Evolutionary conservation across 2,113 vertebrate genomes (phyloP), one percentile per base, ranked within the genome.

Genomic region (Eurypyga helias): DNA sequence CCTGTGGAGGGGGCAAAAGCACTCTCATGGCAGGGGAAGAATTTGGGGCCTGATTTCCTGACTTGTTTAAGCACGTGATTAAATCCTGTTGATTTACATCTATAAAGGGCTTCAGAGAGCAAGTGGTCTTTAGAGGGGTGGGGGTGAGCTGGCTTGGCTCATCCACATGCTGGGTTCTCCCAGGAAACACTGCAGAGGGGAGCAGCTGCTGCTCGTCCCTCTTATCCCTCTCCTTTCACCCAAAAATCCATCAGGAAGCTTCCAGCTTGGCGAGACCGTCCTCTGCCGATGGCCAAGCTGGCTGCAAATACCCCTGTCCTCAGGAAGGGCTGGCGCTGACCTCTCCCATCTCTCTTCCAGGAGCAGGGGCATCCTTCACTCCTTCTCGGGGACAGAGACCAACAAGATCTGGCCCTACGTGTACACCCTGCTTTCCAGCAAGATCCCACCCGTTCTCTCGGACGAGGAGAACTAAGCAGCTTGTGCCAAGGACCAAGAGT

Each of bases 331-430:
- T 45, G 45, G 11, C 25, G 13, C 46, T 89, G 54, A 94, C 78
- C 48, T 66, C 41, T 92, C 21, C 33, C 15, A 7, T 71, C 51
- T 96, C 28, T 94, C 31, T 97, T 97, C 66, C 97, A 99, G 99
- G 98, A 98, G 98, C 90, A 98, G 99, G 89, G 99, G 99, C 79
- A 98, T 99, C 90, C 98, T 99, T 75, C 98, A 99, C 95, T 99
- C 99, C 4, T 99, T 99, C 96, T 99, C 99, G 3, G 99, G 99
- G 82, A 99, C 99, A 11, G 99, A 99, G 88, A 99, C 99, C 7
- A 99, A 99, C 97, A 99, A 98, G 96, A 99, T 99, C 96, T 99
- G 99, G 99, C 99, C 99, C 1, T 99, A 99, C 7, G 99, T 99
- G 96, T 99, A 99, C 97, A 97, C 98, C 4, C 98, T 99, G 69